Conservation (phyloP, 2,888 invertebrate species). For the Hanleya hanleyi region DNA sequence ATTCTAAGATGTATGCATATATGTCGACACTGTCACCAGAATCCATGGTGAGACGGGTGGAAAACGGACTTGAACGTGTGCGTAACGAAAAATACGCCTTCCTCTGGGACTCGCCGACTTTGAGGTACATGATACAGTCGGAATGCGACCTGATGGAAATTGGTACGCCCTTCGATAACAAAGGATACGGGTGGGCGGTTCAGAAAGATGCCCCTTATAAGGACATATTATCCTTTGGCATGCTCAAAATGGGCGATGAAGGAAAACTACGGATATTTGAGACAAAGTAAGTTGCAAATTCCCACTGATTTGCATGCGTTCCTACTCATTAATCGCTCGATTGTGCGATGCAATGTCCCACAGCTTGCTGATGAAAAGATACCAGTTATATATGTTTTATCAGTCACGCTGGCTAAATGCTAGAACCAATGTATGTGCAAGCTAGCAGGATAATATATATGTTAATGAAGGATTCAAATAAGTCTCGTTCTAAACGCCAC, state of each 20-base stretch:
- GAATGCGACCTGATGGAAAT: constrained; percentile 65
- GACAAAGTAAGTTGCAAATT: constrained; percentile 66
- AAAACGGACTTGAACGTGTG: constrained; percentile 57
- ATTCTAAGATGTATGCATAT: constrained; percentile 61
- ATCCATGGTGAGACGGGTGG: constrained; percentile 55
- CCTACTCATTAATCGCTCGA: too few relatives aligned
- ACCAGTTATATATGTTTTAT: too few relatives aligned
- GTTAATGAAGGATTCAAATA: too few relatives aligned
- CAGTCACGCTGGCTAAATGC: too few relatives aligned
- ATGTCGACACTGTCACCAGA: constrained; percentile 53
- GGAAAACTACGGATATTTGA: constrained; percentile 59
- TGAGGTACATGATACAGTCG: constrained; percentile 56
- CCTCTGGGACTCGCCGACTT: constrained; percentile 68
- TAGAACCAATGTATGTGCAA: too few relatives aligned
- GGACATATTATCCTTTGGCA: constrained; percentile 57
- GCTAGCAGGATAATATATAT: too few relatives aligned
- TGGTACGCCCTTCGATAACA: constrained; percentile 64
- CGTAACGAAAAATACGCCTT: constrained; percentile 64
- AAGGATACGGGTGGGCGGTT: constrained; percentile 64
- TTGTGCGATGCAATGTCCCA: too few relatives aligned
- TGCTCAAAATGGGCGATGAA: constrained; percentile 59
- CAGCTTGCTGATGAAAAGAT: too few relatives aligned
- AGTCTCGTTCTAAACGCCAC: too few relatives aligned
- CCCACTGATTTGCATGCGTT: too few relatives aligned
- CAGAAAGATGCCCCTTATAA: constrained; percentile 56